Conservation (phyloP, 2,888 invertebrate species). For the Aphodius granarius region DNA sequence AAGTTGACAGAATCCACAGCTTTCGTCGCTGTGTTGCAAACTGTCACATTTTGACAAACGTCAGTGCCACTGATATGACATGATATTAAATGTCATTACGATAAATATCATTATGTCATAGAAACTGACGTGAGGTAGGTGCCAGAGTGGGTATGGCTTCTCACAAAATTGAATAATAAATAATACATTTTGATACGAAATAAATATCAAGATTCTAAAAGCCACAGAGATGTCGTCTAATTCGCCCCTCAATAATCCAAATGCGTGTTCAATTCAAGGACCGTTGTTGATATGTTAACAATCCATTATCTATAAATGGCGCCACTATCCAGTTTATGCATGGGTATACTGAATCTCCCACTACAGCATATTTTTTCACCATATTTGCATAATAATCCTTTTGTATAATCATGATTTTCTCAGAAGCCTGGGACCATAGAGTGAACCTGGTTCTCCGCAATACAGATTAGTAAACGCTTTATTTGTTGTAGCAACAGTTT, state of each 20-base stretch:
- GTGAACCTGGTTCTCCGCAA: conserved; percentile 38
- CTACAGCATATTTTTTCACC: conserved; percentile 13
- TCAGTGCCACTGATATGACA: too few relatives aligned
- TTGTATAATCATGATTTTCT: conserved; percentile 31
- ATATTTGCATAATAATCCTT: not conserved
- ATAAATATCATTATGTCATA: too few relatives aligned
- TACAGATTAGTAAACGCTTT: conserved; percentile 37
- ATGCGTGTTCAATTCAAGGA: conserved; percentile 42
- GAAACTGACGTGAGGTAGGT: too few relatives aligned
- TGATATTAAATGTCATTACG: too few relatives aligned
- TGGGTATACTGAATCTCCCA: conserved; percentile 41
- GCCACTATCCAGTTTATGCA: conserved; percentile 32
- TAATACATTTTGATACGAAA: conserved; percentile 29
- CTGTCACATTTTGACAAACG: too few relatives aligned
- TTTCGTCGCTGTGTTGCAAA: too few relatives aligned
- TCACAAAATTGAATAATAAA: too few relatives aligned
- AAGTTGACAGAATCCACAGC: too few relatives aligned
- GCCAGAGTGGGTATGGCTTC: too few relatives aligned
- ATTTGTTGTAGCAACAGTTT: conserved; percentile 37
- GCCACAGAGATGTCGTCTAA: conserved; percentile 35
- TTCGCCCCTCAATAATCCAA: conserved; percentile 40
- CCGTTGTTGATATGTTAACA: conserved; percentile 36
- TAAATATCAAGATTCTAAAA: conserved; percentile 31
- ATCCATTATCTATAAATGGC: conserved; percentile 40
- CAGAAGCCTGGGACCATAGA: conserved; percentile 36